phyloP scores from a whole-genome alignment of 1,140 invertebrate genomes.

The Ceratina japonica region DNA sequence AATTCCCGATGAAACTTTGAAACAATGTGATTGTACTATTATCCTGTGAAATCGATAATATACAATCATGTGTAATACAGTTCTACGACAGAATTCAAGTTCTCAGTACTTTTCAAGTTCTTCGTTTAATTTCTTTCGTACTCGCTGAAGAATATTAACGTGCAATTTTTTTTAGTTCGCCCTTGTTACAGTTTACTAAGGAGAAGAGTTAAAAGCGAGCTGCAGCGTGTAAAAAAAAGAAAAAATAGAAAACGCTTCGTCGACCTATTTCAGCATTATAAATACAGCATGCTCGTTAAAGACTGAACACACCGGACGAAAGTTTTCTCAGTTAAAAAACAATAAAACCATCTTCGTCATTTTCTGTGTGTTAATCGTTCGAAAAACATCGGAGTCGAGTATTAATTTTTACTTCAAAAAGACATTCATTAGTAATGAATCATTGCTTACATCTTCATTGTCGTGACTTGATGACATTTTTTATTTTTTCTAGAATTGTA shows the following conservation, averaged over 20 bases:
- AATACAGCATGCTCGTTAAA: slow-evolving; percentile 10
- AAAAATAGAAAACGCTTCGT: slow-evolving; percentile 27
- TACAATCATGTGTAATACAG: neutral
- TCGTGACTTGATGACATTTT: neutral
- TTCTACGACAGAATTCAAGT: neutral
- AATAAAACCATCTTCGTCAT: neutral
- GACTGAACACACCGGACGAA: neutral
- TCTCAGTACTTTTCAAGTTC: neutral
- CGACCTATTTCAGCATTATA: slow-evolving; percentile 40
- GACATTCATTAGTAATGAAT: neutral
- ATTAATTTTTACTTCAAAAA: neutral
- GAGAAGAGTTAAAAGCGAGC: slow-evolving; percentile 1
- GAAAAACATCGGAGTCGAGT: neutral
- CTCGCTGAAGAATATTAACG: too few relatives aligned
- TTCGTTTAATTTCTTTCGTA: neutral
- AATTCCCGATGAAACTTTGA: neutral
- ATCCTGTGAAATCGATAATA: slow-evolving; percentile 8
- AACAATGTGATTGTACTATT: neutral
- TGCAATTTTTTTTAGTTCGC: neutral
- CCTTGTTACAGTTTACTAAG: slow-evolving; percentile 4
- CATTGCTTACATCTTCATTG: neutral
- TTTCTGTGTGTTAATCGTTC: neutral
- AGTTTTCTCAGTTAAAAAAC: neutral
- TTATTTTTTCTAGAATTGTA: neutral
- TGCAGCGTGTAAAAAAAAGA: neutral